Evolutionary conservation across 92 coral and sea anemone genomes (phyloP).

Genomic region (Plumapathes pennacea): DNA sequence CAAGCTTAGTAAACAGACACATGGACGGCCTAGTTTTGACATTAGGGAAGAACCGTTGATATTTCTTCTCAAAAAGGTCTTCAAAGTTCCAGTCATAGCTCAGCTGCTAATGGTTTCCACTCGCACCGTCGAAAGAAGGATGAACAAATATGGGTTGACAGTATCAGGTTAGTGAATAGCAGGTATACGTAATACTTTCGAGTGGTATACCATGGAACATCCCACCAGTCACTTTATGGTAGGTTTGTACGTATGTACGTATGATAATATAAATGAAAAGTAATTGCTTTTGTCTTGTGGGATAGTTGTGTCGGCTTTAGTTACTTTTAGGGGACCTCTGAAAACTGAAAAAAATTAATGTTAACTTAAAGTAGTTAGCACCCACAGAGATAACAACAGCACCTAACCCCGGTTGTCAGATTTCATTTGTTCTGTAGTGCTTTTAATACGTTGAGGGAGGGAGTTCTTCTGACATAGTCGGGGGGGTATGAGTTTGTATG

Average conservation of each 20-base stretch:
- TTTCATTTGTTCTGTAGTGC: too few relatives aligned
- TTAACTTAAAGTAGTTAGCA: too few relatives aligned
- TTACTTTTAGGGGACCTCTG: too few relatives aligned
- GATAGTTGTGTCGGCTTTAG: too few relatives aligned
- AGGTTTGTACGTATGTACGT: slow-evolving; percentile 9
- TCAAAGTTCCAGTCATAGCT: slow-evolving; percentile 60
- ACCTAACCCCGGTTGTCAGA: too few relatives aligned
- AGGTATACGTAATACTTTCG: slow-evolving; percentile 23
- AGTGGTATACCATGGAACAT: slow-evolving; percentile 1
- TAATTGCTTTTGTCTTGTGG: too few relatives aligned
- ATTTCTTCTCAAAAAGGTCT: slow-evolving; percentile 46
- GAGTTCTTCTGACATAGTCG: too few relatives aligned
- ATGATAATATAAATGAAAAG: slow-evolving; percentile 14
- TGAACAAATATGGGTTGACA: slow-evolving; percentile 42
- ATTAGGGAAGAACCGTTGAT: slow-evolving; percentile 53
- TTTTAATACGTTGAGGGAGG: too few relatives aligned
- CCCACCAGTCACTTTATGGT: slow-evolving; percentile 19
- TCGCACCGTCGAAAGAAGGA: slow-evolving; percentile 53
- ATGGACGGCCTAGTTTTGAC: slow-evolving; percentile 55
- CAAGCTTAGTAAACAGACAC: slow-evolving; percentile 30
- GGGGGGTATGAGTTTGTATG: too few relatives aligned
- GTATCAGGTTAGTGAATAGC: slow-evolving; percentile 47
- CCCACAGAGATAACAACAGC: too few relatives aligned
- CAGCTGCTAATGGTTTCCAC: slow-evolving; percentile 55
- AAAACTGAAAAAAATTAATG: too few relatives aligned